Evolutionary conservation across 2,797 vertebrate species (phyloP).

Genomic region (Amazona ochrocephala): DNA sequence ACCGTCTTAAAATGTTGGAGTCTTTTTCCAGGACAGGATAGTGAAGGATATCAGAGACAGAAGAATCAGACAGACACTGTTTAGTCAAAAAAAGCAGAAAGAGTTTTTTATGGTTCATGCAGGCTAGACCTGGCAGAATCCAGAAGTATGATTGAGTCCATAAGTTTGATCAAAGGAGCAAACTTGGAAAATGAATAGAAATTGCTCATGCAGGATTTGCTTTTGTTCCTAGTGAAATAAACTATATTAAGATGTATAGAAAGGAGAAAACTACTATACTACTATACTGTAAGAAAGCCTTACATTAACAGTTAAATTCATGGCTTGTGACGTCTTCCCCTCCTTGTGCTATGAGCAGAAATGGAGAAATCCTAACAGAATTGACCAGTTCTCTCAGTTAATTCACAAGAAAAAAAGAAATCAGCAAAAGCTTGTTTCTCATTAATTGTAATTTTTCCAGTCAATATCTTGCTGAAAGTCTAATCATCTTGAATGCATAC

Average conservation of each 20-base stretch:
- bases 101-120: neutral
- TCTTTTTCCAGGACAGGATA: neutral
- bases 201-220: neutral
- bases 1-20: neutral
- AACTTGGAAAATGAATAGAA: neutral
- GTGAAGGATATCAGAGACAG: neutral
- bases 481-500: conserved; percentile 32
- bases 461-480: conserved; percentile 37
- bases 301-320: neutral
- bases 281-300: neutral
- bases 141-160: neutral
- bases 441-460: conserved; percentile 35
- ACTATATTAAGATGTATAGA: neutral
- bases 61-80: neutral
- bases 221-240: conserved; percentile 10
- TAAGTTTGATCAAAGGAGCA: neutral
- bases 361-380: neutral
- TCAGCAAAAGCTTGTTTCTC: conserved; percentile 17
- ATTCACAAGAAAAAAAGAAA: conserved; percentile 17
- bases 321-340: neutral
- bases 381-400: neutral
- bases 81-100: neutral
- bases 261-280: neutral
- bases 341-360: neutral
- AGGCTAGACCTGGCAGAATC: neutral